phyloP scores from a whole-genome alignment of 2,797 vertebrate genomes.

The Rhinoraja longicauda region DNA sequence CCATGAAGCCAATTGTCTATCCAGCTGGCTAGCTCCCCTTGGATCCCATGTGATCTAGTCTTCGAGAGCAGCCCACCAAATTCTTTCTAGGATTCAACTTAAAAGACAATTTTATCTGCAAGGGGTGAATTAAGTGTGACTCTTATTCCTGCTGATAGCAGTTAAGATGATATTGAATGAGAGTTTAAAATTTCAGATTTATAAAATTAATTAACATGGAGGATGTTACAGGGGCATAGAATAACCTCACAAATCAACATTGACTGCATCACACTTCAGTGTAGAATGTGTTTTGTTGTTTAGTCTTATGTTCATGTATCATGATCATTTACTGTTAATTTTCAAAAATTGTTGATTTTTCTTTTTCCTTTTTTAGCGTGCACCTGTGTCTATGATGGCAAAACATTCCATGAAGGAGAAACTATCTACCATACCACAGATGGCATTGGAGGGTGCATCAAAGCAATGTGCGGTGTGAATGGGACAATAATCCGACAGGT shows the following conservation, averaged over 20 bases:
- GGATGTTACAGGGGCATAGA: not conserved
- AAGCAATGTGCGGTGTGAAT: constrained; percentile 29
- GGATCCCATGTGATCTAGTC: too few relatives aligned
- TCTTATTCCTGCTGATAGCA: not conserved
- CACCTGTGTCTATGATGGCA: constrained; percentile 33
- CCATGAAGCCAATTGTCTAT: too few relatives aligned
- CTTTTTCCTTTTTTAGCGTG: not conserved
- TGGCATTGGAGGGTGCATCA: constrained; percentile 33
- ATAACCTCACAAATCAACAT: not conserved
- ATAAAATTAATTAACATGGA: not conserved
- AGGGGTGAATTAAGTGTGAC: too few relatives aligned
- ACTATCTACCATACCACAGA: constrained; percentile 38
- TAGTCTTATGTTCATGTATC: not conserved
- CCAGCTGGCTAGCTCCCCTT: too few relatives aligned
- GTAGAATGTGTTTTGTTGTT: not conserved
- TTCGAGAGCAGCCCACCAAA: too few relatives aligned
- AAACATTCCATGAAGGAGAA: constrained; percentile 17
- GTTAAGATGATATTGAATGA: not conserved
- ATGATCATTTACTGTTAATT: not conserved
- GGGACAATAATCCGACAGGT: constrained; percentile 30
- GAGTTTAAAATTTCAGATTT: not conserved
- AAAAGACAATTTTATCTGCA: not conserved
- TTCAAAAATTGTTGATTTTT: too few relatives aligned
- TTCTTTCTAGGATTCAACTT: not conserved
- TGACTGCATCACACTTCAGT: not conserved